A percentile compares a stretch with the other conserved stretches of the same genome.
Evolutionary conservation across 2,797 vertebrate species (phyloP).

Genomic region (Sebastes itinus): DNA sequence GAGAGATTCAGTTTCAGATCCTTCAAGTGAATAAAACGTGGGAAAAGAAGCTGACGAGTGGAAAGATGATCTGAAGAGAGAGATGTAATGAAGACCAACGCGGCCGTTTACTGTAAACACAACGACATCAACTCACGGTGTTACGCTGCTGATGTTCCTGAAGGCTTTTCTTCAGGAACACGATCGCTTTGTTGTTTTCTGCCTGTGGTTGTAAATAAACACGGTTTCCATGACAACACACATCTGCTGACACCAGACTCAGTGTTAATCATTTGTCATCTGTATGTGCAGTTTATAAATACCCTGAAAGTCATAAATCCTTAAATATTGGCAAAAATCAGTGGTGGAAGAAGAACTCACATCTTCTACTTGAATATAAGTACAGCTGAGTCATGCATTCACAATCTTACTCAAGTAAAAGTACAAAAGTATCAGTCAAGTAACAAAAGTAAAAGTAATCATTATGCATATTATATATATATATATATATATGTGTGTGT

Average conservation of each 20-base stretch:
- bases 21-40: not conserved
- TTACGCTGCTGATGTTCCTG: not conserved
- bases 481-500: too few relatives aligned
- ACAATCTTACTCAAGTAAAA: too few relatives aligned
- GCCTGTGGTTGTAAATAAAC: conserved; percentile 30
- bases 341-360: not conserved
- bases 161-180: not conserved
- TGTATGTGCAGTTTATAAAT: too few relatives aligned
- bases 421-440: too few relatives aligned
- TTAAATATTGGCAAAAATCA: not conserved
- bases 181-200: conserved; percentile 1
- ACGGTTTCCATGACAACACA: conserved; percentile 12
- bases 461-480: too few relatives aligned
- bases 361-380: not conserved
- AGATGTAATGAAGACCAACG: not conserved
- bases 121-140: not conserved
- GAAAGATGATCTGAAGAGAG: conserved; percentile 1
- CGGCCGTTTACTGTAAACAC: not conserved
- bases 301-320: not conserved
- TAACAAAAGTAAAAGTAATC: too few relatives aligned
- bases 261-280: not conserved
- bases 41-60: conserved; percentile 8
- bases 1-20: conserved; percentile 16
- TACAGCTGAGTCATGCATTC: not conserved
- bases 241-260: conserved; percentile 17